Evolutionary conservation across 2,888 invertebrate genomes (phyloP).

Genomic region (Notodonta ziczac): DNA sequence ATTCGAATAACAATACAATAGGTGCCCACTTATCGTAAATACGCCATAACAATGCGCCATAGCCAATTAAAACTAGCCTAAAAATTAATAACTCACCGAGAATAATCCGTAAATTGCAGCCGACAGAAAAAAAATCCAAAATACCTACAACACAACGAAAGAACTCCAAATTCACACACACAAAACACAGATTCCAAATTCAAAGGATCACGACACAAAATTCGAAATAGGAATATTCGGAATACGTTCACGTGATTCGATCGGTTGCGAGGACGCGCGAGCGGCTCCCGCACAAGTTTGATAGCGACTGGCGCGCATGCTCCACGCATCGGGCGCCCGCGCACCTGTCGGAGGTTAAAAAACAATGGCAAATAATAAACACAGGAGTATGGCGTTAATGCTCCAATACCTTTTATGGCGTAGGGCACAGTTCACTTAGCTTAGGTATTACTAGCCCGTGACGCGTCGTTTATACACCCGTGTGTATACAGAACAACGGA

Average conservation of each 20-base stretch:
- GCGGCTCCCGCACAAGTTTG: conserved; percentile 65
- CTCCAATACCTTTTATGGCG: conserved; percentile 23
- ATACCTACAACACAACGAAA: conserved; percentile 20
- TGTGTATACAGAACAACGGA: too few species aligned
- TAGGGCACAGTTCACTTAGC: conserved; percentile 29
- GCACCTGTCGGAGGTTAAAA: conserved; percentile 72
- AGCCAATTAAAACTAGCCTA: conserved; percentile 43
- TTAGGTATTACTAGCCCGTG: too few species aligned
- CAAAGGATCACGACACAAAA: conserved; percentile 15
- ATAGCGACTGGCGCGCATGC: conserved; percentile 65
- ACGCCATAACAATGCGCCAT: conserved; percentile 34
- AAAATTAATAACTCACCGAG: conserved; percentile 58
- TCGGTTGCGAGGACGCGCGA: conserved; percentile 40
- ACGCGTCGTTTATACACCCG: too few species aligned
- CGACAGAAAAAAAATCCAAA: conserved; percentile 42
- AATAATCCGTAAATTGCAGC: conserved; percentile 40
- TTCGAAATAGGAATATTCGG: conserved; percentile 18
- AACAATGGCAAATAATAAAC: conserved; percentile 76
- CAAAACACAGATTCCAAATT: conserved; percentile 26
- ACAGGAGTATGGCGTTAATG: conserved; percentile 49
- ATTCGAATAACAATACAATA: not conserved
- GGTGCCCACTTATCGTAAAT: conserved; percentile 26
- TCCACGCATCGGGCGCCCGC: conserved; percentile 42
- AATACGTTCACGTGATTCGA: conserved; percentile 40
- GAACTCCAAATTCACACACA: conserved; percentile 36